Evolutionary conservation across 2,888 invertebrate genomes (phyloP), one percentile per base, ranked within the genome.

Genomic region (Volucella inanis): DNA sequence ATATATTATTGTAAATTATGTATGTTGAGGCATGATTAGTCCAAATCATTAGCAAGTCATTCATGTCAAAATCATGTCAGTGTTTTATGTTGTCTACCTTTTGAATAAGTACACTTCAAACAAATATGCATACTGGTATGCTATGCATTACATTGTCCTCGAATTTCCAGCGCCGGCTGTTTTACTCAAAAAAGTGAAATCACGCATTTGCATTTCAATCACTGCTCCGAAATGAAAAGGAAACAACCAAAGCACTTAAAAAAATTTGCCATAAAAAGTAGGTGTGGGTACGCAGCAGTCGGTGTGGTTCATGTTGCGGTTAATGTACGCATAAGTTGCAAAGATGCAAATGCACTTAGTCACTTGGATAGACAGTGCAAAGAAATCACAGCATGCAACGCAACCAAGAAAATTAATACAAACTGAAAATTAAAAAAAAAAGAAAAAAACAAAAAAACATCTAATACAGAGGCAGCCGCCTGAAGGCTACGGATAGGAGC

Each of bases 171-270:
- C 14, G 52, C 41, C 41, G 55, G 39, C n/a, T 52, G n/a, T 52
- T 43, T 50, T 68, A 43, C 43, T 57, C 12, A 65, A 61, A 76
- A 81, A 76, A 76, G 76, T 81, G 81, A 76, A 81, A 81, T 65
- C 65, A 39, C 76, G 49, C 57, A 64, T 70, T 75, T 81, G 2
- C 45, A 68, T 64, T 47, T 18, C 52, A 41, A 12, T 39, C 18
- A n/a, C 41, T 59, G 55, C 59, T 15, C 8, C 43, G 15, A 18
- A 41, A 41, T 39, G n/a, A 43, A 47, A 12, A 9, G 39, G 9
- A 14, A 49, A 49, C 68, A 45, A 14, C 43, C 62, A 57, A 57
- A 64, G 15, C 62, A 71, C 64, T 57, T 50, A 43, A 43, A 11
- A 49, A 43, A 11, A 57, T 55, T 49, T 62, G 38, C 55, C 64